Conservation (phyloP, 2,797 vertebrate species). For the Tympanoctomys barrerae region DNA sequence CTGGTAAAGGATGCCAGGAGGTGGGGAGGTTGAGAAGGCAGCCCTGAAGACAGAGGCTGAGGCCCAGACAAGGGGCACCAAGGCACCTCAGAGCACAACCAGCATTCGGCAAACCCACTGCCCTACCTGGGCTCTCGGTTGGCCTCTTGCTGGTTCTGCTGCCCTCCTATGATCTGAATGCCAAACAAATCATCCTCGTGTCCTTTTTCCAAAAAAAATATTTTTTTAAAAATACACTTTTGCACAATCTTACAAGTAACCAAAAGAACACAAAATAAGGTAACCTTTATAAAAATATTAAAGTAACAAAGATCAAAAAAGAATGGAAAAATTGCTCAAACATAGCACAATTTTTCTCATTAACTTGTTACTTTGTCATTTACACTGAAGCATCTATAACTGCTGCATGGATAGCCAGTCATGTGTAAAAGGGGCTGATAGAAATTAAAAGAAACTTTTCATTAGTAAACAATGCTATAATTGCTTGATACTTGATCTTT, state of each 20-base stretch:
- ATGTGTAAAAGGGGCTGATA: neutral
- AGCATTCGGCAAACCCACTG: slow-evolving; percentile 47
- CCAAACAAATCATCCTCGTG: slow-evolving; percentile 72
- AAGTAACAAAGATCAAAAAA: slow-evolving; percentile 46
- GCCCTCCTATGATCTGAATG: slow-evolving; percentile 58
- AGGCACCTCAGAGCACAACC: slow-evolving; percentile 47
- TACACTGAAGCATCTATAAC: slow-evolving; percentile 4
- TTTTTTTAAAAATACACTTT: slow-evolving; percentile 24
- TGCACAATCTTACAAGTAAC: slow-evolving; percentile 20
- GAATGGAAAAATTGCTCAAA: neutral
- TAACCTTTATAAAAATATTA: slow-evolving; percentile 13
- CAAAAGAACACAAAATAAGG: slow-evolving; percentile 46
- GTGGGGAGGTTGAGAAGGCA: neutral
- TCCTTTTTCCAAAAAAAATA: neutral
- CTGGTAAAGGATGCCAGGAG: neutral
- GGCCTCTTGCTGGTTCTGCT: slow-evolving; percentile 62
- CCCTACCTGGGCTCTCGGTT: slow-evolving; percentile 22
- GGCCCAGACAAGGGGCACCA: neutral
- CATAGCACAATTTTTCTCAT: neutral
- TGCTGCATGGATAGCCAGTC: neutral
- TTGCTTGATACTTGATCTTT: slow-evolving; percentile 1
- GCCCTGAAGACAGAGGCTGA: neutral
- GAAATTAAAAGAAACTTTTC: slow-evolving; percentile 54
- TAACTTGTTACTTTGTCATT: slow-evolving; percentile 46
- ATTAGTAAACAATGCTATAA: neutral